Base-by-base conservation (phyloP, 1,140 invertebrate genomes). In the Zaprionus camerounensis region DNA sequence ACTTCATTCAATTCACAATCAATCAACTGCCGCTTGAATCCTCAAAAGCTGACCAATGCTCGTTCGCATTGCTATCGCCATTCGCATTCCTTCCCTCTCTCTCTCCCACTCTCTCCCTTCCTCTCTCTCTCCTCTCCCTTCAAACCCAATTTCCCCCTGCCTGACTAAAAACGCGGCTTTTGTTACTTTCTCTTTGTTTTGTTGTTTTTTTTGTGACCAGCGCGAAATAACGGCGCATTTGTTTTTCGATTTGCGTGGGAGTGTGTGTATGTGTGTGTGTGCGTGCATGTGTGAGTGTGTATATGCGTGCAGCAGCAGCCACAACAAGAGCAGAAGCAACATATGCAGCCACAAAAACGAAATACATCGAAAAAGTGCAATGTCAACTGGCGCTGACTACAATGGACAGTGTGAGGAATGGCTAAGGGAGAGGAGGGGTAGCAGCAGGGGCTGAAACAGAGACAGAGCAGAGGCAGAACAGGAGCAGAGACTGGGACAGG, bases 341-440 rank as follows among this genome's bases (percentile, higher is more conserved):
- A 26, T 28, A 22, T 51, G 28, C 31, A 28, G 55, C 15, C 20
- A 49, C 70, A 62, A 69, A 63, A 41, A 22, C 49, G 46, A 57
- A 70, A 34, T 31, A 63, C 70, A 72, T 59, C 34, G 34, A 70
- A 78, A 72, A 75, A 70, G 46, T 70, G 61, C 71, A 78, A 65
- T 66, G 49, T 65, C 38, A 38, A 78, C 63, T 58, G 63, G 13
- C 63, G 28, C 26, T 62, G 74, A 55, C 44, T 46, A 78, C 70
- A 73, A 65, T 70, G 49, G 49, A 56, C n/a, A n/a, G 26, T 7
- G 28, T 31, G 28, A 31, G 28, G 6, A 9, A 31, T 2, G 28
- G 28, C 7, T 31, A 31, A 31, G 6, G 53, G 38, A 22, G 5
- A 17, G 38, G 5, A 22, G 7, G 9, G 12, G 41, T 20, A n/a